Evolutionary conservation across 2,888 invertebrate genomes (phyloP), one percentile per base, ranked within the genome.

Genomic region (Torymus tubicola): DNA sequence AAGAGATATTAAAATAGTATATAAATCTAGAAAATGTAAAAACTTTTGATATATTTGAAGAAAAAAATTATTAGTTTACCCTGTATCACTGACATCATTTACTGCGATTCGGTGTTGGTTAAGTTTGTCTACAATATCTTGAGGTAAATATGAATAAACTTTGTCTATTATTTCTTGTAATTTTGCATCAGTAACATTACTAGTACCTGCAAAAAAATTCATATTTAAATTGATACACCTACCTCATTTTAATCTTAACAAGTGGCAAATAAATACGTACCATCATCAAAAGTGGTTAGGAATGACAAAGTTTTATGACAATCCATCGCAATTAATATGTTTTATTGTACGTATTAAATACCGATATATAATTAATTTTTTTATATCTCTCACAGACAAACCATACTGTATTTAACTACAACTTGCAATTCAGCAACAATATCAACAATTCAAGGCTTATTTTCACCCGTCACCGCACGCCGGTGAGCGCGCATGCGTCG

Each of bases 111-210:
- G 86, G 83, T 91, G 89, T 14, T 84, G 87, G 71, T 85, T 87
- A 50, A 92, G 85, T 82, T 87, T 87, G 21, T 85, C 69, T 82
- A 90, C 85, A 88, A 92, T 85, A 81, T 88, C 85, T 87, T 92
- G 90, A 67, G 93, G 90, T 84, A 92, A 89, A 83, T 89, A 86
- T 57, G 92, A 89, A 83, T 81, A 76, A n/a, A 84, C 78, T 70
- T 84, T 81, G 18, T 83, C 70, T 42, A 90, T 78, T 81, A 88
- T 87, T 72, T 83, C 77, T 78, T 85, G 80, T n/a, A 90, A 83
- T 52, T 85, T 82, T 50, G 86, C 84, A 14, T 89, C 86, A 83
- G 85, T 85, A 24, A 82, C 82, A 31, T 67, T 63, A 16, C 83
- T 84, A 71, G n/a, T 21, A 53, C 86, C 90, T 90, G 77, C 82